Evolutionary conservation across 2,888 invertebrate genomes (phyloP).

Genomic region (Eupithecia pulchellata): DNA sequence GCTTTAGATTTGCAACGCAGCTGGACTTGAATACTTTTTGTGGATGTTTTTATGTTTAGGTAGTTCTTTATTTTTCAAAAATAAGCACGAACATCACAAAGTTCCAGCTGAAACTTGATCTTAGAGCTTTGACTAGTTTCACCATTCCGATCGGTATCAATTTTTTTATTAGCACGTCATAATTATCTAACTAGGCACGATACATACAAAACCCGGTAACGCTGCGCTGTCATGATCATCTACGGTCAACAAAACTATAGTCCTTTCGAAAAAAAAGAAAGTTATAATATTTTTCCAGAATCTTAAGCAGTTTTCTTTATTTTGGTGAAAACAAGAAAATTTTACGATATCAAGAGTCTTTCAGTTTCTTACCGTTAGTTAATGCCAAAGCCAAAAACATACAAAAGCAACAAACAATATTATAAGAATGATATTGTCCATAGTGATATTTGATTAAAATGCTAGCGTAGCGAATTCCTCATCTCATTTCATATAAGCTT

Average conservation of each 20-base stretch:
- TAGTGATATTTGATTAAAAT: not conserved
- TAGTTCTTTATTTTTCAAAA: not conserved
- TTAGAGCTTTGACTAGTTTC: not conserved
- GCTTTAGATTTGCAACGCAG: conserved; percentile 22
- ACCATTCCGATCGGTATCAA: not conserved
- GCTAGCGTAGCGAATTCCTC: not conserved
- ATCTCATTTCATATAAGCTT: conserved; percentile 1
- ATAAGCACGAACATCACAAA: not conserved
- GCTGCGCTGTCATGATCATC: too few relatives aligned
- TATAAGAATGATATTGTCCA: not conserved
- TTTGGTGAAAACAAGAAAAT: not conserved
- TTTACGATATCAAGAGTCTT: not conserved
- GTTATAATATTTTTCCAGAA: too few relatives aligned
- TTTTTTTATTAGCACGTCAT: not conserved
- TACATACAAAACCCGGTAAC: too few relatives aligned
- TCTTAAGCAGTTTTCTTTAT: too few relatives aligned
- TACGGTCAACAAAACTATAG: too few relatives aligned
- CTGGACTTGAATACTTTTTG: not conserved
- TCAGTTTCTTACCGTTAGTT: not conserved
- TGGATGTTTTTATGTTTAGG: not conserved
- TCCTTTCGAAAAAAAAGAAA: too few relatives aligned
- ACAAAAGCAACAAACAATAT: not conserved
- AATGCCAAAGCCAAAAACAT: not conserved
- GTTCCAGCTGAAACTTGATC: not conserved
- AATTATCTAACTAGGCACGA: not conserved